phyloP scores from a whole-genome alignment of 2,888 invertebrate species.

The Dichetophora obliterata region DNA sequence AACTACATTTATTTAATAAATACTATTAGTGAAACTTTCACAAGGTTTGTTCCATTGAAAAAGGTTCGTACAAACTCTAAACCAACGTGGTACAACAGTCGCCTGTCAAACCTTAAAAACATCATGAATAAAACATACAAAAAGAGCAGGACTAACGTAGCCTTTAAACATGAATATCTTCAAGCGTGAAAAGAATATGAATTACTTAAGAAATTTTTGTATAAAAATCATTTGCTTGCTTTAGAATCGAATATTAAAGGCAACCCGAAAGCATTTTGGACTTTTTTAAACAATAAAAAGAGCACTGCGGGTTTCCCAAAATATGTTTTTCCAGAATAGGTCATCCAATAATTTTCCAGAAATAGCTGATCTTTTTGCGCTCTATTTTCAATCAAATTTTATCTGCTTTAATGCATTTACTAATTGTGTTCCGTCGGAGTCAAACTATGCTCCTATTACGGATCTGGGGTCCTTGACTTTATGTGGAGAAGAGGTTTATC shows the following conservation, averaged over 20 bases:
- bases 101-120: neutral
- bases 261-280: too few relatives aligned
- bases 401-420: neutral
- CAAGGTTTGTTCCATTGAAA: neutral
- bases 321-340: too few relatives aligned
- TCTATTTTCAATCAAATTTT: too few relatives aligned
- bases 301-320: too few relatives aligned
- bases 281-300: too few relatives aligned
- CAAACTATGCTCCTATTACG: neutral
- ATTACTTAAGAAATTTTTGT: too few relatives aligned
- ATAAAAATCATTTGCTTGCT: too few relatives aligned
- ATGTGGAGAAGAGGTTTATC: neutral
- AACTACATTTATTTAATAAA: neutral
- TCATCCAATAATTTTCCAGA: too few relatives aligned
- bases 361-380: too few relatives aligned
- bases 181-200: too few relatives aligned
- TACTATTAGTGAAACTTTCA: neutral
- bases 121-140: neutral
- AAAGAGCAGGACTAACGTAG: neutral
- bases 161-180: too few relatives aligned
- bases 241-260: too few relatives aligned
- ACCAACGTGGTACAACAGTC: slow-evolving; percentile 1
- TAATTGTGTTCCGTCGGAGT: neutral
- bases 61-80: neutral
- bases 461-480: neutral